Base-by-base conservation (phyloP, 2,797 vertebrate species). In the Coccyzus lansbergi region DNA sequence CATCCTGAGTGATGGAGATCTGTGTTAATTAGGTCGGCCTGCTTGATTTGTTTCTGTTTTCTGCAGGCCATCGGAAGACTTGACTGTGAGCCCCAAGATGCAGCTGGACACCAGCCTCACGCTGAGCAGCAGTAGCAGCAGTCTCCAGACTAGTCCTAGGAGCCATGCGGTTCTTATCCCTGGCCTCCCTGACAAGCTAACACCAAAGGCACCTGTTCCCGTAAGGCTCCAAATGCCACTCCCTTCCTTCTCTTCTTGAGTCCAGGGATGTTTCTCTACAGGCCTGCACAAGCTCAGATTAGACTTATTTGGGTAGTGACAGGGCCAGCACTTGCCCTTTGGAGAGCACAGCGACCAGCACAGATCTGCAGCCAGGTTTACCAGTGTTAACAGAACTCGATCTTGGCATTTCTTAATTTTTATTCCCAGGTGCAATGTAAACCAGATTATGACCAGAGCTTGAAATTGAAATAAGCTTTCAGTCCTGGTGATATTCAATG, bases 81-180 rank as follows among this genome's bases (percentile, higher is more conserved):
- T 99, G 81, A 97, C 98, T 71, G 98, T 98, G 96, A 99, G 98
- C 96, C 99, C 99, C 40, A 98, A 98, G 96, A 94, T 98, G 90
- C 98, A 98, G 88, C 96, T 98, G 64, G 99, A 99, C 72, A 97
- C 97, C 93, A 97, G 96, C 79, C 97, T 98, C 48, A 90, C 96
- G 0, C 86, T 98, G 70, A 98, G 96, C 15, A 97, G 96, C 93
- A 97, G 95, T 33, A 94, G 89, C 81, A 96, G 96, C 98, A 95
- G 95, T 88, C 69, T 98, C 93, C 98, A 98, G 96, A 95, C 97
- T 82, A 99, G 98, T 96, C 98, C 99, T 3, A 98, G 98, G 92
- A 97, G 97, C 88, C 97, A 98, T 40, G 97, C 99, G 21, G 97
- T 99, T 44, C 98, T 99, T 79, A 98, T 99, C 87, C 96, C 99